phyloP scores from a whole-genome alignment of 2,113 vertebrate species.

The Ptychochromis oligacanthus region DNA sequence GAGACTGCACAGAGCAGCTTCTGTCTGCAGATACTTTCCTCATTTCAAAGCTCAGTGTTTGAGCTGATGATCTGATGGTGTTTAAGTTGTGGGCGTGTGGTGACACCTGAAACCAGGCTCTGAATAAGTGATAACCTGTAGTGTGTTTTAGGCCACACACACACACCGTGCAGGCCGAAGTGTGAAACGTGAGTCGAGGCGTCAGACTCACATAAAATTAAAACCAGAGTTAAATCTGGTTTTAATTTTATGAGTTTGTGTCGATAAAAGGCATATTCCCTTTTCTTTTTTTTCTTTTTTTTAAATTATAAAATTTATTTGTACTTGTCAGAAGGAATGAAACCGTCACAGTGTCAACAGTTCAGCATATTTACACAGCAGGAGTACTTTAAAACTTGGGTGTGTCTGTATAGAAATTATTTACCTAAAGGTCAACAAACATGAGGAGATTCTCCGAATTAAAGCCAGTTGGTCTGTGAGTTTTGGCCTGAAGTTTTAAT shows the following conservation, averaged over 20 bases:
- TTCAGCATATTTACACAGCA: too few species aligned
- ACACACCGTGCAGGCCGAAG: not conserved
- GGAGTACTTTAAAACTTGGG: not conserved
- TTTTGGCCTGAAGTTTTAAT: not conserved
- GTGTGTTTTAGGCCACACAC: too few species aligned
- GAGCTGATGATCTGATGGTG: not conserved
- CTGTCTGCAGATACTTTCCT: not conserved
- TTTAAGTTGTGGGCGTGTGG: not conserved
- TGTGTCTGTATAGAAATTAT: not conserved
- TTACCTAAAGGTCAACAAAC: not conserved
- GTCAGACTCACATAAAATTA: too few species aligned
- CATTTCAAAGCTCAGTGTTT: not conserved
- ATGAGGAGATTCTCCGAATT: not conserved
- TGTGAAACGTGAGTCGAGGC: rapidly evolving
- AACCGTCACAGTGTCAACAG: too few species aligned
- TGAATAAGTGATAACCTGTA: not conserved
- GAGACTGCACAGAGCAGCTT: too few species aligned
- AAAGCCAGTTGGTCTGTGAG: not conserved
- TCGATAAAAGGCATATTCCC: too few species aligned
- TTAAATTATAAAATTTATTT: not conserved
- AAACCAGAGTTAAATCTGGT: not conserved
- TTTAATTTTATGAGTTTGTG: not conserved
- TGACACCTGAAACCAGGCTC: not conserved
- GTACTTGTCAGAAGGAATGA: too few species aligned
- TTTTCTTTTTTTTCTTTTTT: too few species aligned